These are phyloP conservation scores for Heliconius aoede DNA, from an alignment of 2,888 invertebrate genomes.

Conservation along the genomic window DNA sequence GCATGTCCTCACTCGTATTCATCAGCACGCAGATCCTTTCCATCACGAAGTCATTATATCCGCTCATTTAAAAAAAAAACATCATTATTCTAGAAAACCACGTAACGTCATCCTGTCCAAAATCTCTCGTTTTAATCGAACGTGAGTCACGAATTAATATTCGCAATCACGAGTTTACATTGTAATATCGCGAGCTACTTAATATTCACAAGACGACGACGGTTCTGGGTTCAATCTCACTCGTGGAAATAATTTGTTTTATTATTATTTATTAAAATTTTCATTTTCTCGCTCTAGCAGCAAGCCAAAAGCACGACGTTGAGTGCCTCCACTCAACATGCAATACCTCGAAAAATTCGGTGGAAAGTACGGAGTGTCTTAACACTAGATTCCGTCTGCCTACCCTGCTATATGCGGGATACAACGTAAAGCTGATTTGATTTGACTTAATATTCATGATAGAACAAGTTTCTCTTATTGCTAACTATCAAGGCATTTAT, in stretches of 20 bases:
- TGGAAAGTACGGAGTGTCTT: too few species aligned
- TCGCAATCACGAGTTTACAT: slow-evolving; percentile 57
- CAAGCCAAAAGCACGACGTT: too few species aligned
- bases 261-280: too few species aligned
- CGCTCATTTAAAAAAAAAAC: slow-evolving; percentile 70
- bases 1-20: slow-evolving; percentile 72
- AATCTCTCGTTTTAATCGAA: slow-evolving; percentile 77
- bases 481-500: slow-evolving; percentile 67
- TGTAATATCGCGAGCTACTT: slow-evolving; percentile 60
- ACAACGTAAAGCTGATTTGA: too few species aligned
- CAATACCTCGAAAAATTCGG: too few species aligned
- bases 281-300: too few species aligned
- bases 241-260: too few species aligned
- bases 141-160: slow-evolving; percentile 69
- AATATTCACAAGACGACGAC: slow-evolving; percentile 62
- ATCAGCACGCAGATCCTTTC: slow-evolving; percentile 67
- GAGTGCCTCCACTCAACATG: too few species aligned
- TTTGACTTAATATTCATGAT: slow-evolving; percentile 71
- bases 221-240: too few species aligned
- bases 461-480: slow-evolving; percentile 68
- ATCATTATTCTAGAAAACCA: slow-evolving; percentile 70
- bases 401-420: too few species aligned
- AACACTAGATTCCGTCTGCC: too few species aligned
- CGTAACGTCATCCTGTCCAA: slow-evolving; percentile 77
- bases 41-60: slow-evolving; percentile 78